Percentiles rank a stretch among this genome's conserved stretches.
Conservation (phyloP, 2,888 invertebrate species). For the Halictus ligatus region DNA sequence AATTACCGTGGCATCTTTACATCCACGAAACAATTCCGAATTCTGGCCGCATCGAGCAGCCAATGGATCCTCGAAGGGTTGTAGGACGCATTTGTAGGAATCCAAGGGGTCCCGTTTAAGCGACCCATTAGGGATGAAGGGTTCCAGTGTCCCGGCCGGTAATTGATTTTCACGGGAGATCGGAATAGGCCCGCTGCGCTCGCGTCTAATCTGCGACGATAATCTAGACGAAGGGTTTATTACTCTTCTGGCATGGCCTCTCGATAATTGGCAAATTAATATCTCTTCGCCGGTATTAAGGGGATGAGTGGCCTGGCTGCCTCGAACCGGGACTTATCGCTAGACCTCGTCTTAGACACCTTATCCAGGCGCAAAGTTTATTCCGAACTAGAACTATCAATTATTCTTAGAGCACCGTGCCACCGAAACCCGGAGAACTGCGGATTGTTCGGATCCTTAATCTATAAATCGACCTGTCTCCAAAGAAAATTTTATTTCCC, state of each 20-base stretch:
- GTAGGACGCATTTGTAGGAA: neutral
- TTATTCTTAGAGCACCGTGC: slow-evolving; percentile 64
- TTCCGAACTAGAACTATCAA: slow-evolving; percentile 68
- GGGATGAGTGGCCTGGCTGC: slow-evolving; percentile 35
- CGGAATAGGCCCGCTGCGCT: slow-evolving; percentile 25
- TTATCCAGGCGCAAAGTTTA: slow-evolving; percentile 64
- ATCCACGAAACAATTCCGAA: neutral
- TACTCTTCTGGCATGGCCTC: slow-evolving; percentile 47
- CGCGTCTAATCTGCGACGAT: slow-evolving; percentile 56
- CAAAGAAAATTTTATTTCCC: neutral
- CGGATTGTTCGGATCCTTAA: slow-evolving; percentile 47
- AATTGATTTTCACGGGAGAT: slow-evolving; percentile 41
- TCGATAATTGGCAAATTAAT: slow-evolving; percentile 72
- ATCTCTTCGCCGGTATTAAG: slow-evolving; percentile 64
- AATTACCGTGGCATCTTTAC: neutral
- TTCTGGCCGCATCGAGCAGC: neutral
- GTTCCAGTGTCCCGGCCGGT: neutral
- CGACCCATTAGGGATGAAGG: neutral
- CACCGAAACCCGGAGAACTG: slow-evolving; percentile 16
- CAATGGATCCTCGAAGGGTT: neutral
- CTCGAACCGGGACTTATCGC: slow-evolving; percentile 67
- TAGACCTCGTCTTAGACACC: slow-evolving; percentile 51
- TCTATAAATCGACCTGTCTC: slow-evolving; percentile 20
- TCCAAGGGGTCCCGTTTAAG: neutral
- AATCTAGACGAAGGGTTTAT: slow-evolving; percentile 65